These are phyloP conservation scores for Cebus imitator DNA, from an alignment of 2,113 vertebrate genomes.

Conservation along the genomic window DNA sequence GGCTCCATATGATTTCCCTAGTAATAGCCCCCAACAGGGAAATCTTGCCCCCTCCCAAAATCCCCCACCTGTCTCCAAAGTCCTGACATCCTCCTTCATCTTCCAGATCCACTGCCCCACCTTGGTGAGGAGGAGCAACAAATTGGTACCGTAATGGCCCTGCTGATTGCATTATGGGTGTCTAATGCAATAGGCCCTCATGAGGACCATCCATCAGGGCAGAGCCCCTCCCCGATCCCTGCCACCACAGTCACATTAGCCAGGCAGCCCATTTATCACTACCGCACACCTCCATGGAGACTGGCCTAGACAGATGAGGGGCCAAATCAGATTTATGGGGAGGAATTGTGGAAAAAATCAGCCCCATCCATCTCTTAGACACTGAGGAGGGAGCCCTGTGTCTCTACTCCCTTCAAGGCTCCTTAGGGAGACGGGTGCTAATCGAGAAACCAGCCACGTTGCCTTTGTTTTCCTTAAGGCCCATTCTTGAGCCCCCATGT, in stretches of 20 bases:
- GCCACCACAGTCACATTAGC: conserved; percentile 74
- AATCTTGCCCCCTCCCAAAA: neutral
- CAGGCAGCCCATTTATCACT: conserved; percentile 72
- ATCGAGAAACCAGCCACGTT: conserved; percentile 30
- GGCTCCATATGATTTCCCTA: conserved; percentile 3
- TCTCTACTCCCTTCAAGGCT: conserved; percentile 54
- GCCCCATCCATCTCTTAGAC: conserved; percentile 79
- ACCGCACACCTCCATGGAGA: conserved; percentile 68
- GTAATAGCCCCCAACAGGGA: conserved; percentile 21
- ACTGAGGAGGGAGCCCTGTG: conserved; percentile 57
- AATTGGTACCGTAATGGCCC: conserved; percentile 60
- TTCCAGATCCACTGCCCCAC: conserved; percentile 61
- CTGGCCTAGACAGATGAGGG: conserved; percentile 72
- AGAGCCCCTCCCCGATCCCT: conserved; percentile 75
- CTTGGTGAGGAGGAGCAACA: conserved; percentile 63
- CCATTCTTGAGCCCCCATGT: conserved; percentile 25
- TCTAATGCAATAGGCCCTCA: conserved; percentile 81
- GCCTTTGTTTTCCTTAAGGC: conserved; percentile 67
- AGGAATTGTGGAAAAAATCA: conserved; percentile 74
- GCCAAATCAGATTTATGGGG: conserved; percentile 78
- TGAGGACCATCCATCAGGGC: conserved; percentile 80
- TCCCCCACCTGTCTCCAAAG: conserved; percentile 43
- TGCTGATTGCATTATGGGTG: conserved; percentile 82
- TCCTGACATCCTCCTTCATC: conserved; percentile 72
- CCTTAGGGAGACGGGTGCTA: conserved; percentile 67